Percentiles rank a stretch among this genome's conserved stretches.
Evolutionary conservation across 1,140 invertebrate species (phyloP).

Genomic region (Drosophila pseudoananassae): DNA sequence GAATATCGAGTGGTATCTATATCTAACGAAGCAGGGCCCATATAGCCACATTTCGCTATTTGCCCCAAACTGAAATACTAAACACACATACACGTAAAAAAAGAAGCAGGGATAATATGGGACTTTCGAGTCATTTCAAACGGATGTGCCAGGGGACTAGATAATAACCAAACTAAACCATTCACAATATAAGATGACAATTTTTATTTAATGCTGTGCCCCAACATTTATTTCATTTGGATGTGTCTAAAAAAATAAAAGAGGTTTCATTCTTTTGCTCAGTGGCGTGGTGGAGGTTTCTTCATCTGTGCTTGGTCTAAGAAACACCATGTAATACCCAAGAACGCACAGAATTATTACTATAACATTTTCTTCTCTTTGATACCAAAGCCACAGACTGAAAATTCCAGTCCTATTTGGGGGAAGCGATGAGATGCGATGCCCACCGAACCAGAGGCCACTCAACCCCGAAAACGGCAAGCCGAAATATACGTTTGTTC

Average conservation of each 20-base stretch:
- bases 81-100: constrained; percentile 24
- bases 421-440: constrained; percentile 35
- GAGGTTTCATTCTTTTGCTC: background rate
- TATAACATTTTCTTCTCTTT: background rate
- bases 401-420: constrained; percentile 33
- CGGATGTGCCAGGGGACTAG: too few relatives aligned
- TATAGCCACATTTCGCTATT: constrained; percentile 81
- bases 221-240: background rate
- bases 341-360: too few relatives aligned
- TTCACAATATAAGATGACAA: too few relatives aligned
- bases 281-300: constrained; percentile 59
- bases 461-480: constrained; percentile 65
- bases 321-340: constrained; percentile 57
- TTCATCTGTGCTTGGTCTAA: constrained; percentile 54
- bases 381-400: constrained; percentile 23
- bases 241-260: background rate
- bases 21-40: constrained; percentile 78
- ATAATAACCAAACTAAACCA: too few relatives aligned
- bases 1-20: constrained; percentile 81
- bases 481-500: constrained; percentile 79
- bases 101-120: constrained; percentile 4
- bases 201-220: too few relatives aligned
- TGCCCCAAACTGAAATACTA: constrained; percentile 72
- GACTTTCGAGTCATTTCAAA: background rate
- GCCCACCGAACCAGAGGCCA: constrained; percentile 65